Evolutionary conservation across 2,797 vertebrate species (phyloP), one percentile per base, ranked within the genome.

Genomic region (Sebastes matsubarae): DNA sequence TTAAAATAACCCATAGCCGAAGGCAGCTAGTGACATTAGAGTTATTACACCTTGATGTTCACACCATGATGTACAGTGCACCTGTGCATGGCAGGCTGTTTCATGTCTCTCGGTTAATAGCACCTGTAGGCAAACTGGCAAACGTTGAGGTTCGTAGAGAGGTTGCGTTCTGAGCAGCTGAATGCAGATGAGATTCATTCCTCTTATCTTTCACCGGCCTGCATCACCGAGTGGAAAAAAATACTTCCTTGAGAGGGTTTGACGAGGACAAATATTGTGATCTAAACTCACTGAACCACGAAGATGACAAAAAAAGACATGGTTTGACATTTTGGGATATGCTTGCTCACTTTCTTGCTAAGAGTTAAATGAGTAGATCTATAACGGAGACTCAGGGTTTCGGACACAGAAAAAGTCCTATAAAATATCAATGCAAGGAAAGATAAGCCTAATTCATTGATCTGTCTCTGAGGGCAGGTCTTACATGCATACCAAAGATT

Each of bases 91-190:
- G 79, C 83, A 87, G 68, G 90, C 71, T 82, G 77, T 72, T 89
- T 91, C 88, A 88, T 73, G 89, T 90, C 86, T 87, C 30, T 54
- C n/a, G 32, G 27, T 73, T 82, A 81, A 84, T 60, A 81, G 76
- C 80, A 91, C 91, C 92, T 93, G 80, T 77, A 87, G 92, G 93
- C 86, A 86, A 87, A 88, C 73, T 92, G 88, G 85, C 87, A 87
- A 84, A 67, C 8, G 3, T 8, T 63, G 79, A 81, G 79, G 93
- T 90, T 94, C 90, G 89, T 32, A 13, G 22, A 87, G 77, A 90
- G 92, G 92, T 88, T 87, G 72, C 20, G 66, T 29, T 85, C 59
- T 65, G 77, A 89, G 86, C 86, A 91, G 85, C 88, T 94, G 91
- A 92, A 94, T 93, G 89, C 84, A 92, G 81, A 93, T 93, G 75